A percentile compares a stretch with the other conserved stretches of the same genome.
These are phyloP conservation scores for Camptogramma bilineatum DNA, from an alignment of 2,888 invertebrate species.

Conservation along the genomic window DNA sequence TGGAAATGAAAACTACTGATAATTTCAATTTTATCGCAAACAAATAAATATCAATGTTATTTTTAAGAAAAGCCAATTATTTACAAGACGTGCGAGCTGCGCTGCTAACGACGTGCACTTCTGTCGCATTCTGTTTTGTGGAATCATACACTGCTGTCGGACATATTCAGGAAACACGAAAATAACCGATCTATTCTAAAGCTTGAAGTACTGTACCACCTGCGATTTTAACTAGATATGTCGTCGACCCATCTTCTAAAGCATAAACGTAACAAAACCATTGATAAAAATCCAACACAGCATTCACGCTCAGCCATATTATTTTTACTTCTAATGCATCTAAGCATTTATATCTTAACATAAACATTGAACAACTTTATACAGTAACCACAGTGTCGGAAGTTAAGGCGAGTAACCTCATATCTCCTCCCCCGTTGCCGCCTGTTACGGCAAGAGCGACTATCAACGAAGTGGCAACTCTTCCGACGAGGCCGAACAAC, in stretches of 20 bases:
- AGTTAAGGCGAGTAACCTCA: constrained; percentile 75
- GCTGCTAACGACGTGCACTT: no score
- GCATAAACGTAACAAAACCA: background rate
- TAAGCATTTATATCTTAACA: constrained; percentile 1
- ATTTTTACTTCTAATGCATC: background rate
- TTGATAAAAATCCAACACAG: background rate
- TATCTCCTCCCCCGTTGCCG: constrained; percentile 57
- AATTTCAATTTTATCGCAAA: no score
- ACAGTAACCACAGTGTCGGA: constrained; percentile 74
- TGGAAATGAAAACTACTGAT: no score
- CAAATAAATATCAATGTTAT: no score
- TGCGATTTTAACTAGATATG: no score
- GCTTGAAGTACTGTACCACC: no score
- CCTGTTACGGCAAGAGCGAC: constrained; percentile 39
- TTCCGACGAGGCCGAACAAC: constrained; percentile 66
- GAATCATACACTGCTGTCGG: no score
- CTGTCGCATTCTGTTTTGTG: no score
- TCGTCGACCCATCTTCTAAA: background rate
- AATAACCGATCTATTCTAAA: no score
- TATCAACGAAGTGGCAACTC: constrained; percentile 46
- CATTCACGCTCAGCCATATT: background rate
- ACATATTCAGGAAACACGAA: no score
- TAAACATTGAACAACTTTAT: constrained; percentile 22
- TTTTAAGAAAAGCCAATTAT: no score
- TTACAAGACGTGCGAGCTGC: no score